A percentile compares a stretch with the other conserved stretches of the same genome.
These are phyloP conservation scores for Xerus inauris DNA, from an alignment of 2,113 vertebrate genomes.

Conservation along the genomic window DNA sequence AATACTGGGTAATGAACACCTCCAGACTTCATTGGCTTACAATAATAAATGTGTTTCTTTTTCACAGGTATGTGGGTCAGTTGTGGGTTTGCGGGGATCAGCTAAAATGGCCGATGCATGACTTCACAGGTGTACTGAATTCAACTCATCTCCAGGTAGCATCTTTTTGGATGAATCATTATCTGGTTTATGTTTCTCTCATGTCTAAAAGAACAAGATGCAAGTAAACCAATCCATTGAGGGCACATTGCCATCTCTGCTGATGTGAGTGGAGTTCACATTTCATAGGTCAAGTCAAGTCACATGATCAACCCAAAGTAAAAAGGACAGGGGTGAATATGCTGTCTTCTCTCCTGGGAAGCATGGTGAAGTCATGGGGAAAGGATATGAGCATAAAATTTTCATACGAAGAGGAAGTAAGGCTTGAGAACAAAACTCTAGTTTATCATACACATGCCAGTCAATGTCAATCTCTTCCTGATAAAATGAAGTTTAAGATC, in stretches of 20 bases:
- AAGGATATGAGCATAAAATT: neutral
- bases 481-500: neutral
- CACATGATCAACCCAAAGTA: neutral
- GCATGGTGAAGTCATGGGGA: neutral
- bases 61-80: neutral
- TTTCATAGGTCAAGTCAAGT: neutral
- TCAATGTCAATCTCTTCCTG: accelerated
- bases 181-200: neutral
- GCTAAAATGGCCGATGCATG: neutral
- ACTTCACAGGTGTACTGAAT: neutral
- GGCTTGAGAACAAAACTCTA: neutral
- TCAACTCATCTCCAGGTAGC: neutral
- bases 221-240: neutral
- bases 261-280: neutral
- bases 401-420: neutral
- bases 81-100: neutral
- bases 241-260: neutral
- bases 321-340: neutral
- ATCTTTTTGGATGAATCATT: neutral
- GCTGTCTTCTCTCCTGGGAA: neutral
- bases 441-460: neutral
- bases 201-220: neutral
- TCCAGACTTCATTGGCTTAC: neutral
- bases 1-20: neutral
- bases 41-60: neutral